Percentiles rank a stretch among this genome's conserved stretches.
Conservation (phyloP, 1,140 invertebrate species). For the Stegodyphus dumicola region DNA sequence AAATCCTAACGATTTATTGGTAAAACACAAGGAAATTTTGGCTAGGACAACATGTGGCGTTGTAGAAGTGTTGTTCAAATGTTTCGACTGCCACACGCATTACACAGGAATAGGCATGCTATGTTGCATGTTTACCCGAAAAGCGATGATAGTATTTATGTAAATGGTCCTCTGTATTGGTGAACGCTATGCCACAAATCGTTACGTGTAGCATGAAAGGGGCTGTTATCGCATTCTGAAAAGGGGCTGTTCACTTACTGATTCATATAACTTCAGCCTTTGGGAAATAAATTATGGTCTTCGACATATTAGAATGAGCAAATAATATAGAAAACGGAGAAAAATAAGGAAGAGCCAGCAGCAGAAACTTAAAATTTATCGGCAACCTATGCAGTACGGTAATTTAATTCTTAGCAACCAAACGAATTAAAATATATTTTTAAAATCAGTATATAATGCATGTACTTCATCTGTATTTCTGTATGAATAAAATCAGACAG, state of each 20-base stretch:
- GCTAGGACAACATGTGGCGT: conserved; percentile 30
- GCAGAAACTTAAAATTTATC: too few species aligned
- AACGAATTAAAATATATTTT: too few species aligned
- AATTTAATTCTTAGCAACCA: too few species aligned
- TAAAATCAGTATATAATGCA: too few species aligned
- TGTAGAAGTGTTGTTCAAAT: conserved; percentile 29
- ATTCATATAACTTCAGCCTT: neutral
- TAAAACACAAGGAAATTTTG: conserved; percentile 12
- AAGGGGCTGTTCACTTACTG: conserved; percentile 17
- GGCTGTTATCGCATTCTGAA: conserved; percentile 29
- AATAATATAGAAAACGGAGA: too few species aligned
- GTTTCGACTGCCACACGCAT: conserved; percentile 16
- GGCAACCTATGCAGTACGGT: too few species aligned
- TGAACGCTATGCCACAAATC: conserved; percentile 30
- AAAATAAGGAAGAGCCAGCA: too few species aligned
- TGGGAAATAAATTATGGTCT: too few species aligned
- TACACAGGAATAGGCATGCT: conserved; percentile 30
- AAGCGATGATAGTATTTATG: conserved; percentile 50
- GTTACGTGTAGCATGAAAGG: conserved; percentile 8
- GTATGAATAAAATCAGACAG: too few species aligned
- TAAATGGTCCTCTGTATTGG: conserved; percentile 42
- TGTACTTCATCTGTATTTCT: too few species aligned
- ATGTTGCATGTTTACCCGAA: conserved; percentile 44
- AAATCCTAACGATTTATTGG: conserved; percentile 49
- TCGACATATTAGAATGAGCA: too few species aligned